Conservation (phyloP, 2,113 vertebrate genomes). For the Mirza zaza region DNA sequence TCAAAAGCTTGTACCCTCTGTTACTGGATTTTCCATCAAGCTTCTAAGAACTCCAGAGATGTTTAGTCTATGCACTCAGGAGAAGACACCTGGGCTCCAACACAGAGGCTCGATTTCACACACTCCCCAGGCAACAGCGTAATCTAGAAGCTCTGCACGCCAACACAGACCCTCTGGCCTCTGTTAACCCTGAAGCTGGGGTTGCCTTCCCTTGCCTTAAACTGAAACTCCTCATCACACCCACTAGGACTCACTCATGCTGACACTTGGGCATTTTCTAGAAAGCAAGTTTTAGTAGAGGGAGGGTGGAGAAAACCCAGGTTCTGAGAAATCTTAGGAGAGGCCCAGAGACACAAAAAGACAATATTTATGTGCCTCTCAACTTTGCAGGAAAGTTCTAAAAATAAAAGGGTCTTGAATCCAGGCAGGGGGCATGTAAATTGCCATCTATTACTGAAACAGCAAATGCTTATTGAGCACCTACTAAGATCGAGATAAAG, state of each 20-base stretch:
- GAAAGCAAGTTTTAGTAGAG: background rate
- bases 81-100: background rate
- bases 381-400: background rate
- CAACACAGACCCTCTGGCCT: background rate
- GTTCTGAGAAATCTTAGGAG: background rate
- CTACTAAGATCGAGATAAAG: background rate
- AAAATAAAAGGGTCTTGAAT: background rate
- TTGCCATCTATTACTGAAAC: background rate
- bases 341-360: background rate
- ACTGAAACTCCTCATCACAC: background rate
- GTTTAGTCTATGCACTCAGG: background rate
- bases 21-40: background rate
- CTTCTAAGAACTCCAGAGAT: background rate
- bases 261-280: background rate
- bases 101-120: background rate
- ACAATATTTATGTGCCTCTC: background rate
- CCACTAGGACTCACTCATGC: background rate
- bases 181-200: background rate
- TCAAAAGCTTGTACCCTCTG: background rate
- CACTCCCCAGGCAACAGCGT: background rate
- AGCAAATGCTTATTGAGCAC: background rate
- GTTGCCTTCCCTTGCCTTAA: background rate
- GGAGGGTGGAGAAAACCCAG: background rate
- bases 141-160: background rate
- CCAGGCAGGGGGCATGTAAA: background rate